phyloP scores from a whole-genome alignment of 2,113 vertebrate species.

The Eulacestoma nigropectus region DNA sequence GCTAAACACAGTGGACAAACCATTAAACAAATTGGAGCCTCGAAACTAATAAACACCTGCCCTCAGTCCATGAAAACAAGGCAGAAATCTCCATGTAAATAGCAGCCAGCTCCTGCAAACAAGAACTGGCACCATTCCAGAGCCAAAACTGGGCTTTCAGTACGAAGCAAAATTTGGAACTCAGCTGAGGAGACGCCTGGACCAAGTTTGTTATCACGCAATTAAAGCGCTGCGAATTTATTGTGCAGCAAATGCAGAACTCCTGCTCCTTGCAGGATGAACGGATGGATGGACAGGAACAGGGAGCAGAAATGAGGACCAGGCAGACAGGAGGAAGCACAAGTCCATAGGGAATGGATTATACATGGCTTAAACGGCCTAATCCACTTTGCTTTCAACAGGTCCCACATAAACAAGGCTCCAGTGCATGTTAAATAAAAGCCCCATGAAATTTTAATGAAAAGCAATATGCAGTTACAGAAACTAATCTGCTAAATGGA shows the following conservation, averaged over 20 bases:
- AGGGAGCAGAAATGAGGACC: rapidly evolving
- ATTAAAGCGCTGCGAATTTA: background rate
- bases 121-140: background rate
- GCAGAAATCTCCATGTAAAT: background rate
- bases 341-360: constrained; percentile 9
- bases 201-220: background rate
- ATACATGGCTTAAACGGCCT: background rate
- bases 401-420: constrained; percentile 26
- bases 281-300: background rate
- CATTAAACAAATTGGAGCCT: background rate
- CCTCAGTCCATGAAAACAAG: background rate
- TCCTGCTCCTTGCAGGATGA: background rate
- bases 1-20: background rate
- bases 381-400: constrained; percentile 35
- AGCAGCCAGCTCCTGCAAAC: background rate
- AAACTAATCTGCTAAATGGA: constrained; percentile 10
- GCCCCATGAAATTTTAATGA: constrained; percentile 22
- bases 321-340: background rate
- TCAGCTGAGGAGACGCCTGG: background rate
- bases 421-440: constrained; percentile 8
- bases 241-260: background rate
- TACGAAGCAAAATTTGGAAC: background rate
- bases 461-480: background rate
- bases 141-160: background rate
- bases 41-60: background rate